phyloP scores from a whole-genome alignment of 2,797 vertebrate genomes.

The Alcedo atthis region DNA sequence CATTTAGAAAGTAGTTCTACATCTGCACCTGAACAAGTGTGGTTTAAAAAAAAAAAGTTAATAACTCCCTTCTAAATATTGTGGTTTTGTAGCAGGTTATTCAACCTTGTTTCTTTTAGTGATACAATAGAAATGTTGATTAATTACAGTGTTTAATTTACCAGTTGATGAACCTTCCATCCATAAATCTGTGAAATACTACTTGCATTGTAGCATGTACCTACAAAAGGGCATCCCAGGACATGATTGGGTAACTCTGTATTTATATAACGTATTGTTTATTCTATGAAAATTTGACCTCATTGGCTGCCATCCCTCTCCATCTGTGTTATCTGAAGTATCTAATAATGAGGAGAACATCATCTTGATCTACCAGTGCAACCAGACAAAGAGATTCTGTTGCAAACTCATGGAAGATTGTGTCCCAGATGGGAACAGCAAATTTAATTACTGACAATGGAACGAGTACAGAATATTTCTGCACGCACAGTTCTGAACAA shows the following conservation, averaged over 20 bases:
- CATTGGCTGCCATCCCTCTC: neutral
- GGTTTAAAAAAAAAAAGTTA: neutral
- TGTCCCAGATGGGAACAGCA: constrained; percentile 14
- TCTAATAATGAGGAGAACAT: neutral
- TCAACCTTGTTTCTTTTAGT: neutral
- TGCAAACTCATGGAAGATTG: neutral
- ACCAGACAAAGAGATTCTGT: constrained; percentile 38
- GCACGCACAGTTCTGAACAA: neutral
- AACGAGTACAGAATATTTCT: constrained; percentile 12
- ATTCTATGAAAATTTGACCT: neutral
- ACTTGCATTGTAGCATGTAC: neutral
- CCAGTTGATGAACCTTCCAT: neutral
- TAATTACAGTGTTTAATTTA: neutral
- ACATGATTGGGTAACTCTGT: neutral
- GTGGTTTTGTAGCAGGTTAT: neutral
- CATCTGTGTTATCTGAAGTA: neutral
- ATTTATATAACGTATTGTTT: neutral
- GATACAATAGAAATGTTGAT: neutral
- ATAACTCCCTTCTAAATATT: neutral
- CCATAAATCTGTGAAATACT: neutral
- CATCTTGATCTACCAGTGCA: neutral
- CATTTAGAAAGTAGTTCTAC: neutral
- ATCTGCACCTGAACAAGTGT: neutral
- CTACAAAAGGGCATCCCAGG: neutral
- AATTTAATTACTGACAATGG: constrained; percentile 47